Evolutionary conservation across 2,797 vertebrate genomes (phyloP), one percentile per base, ranked within the genome.

Genomic region (Myotis planiceps): DNA sequence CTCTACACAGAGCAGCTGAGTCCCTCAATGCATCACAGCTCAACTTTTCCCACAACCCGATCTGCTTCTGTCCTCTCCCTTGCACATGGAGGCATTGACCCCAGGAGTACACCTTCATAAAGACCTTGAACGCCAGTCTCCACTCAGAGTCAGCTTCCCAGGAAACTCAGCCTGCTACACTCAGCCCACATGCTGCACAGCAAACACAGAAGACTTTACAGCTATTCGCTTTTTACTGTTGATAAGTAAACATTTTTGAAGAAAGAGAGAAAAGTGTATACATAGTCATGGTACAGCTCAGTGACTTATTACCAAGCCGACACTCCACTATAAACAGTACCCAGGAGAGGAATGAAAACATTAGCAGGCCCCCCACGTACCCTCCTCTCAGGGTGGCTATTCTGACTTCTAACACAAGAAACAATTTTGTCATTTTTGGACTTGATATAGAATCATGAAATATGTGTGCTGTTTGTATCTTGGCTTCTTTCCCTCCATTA

Each of bases 1-100:
- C n/a, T 34, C 45, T n/a, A 6, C 53, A 0, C 0, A 1, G 29
- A 9, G 5, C 19, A n/a, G 4, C 23, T 7, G 10, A 32, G 15
- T 3, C 55, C 49, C 13, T 79, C n/a, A 51, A 0, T 6, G 53
- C 15, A 0, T 37, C 27, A 1, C 34, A 39, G 2, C 5, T 49
- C 47, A 6, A 12, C 34, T 85, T 60, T 18, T 55, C 6, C 2
- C 42, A 58, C 25, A 16, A 19, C 32, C 19, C 0, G 1, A 0
- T 6, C 21, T 27, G 49, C 45, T 68, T 72, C n/a, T 1, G 0
- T 18, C 29, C 2, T 32, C 34, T 47, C 3, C 51, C 14, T 25
- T 45, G 4, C 2, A 5, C 15, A 1, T 9, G 51, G n/a, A 25
- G 25, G 12, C 37, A 2, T 4, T 16, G 15, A 72, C 10, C 8